These are phyloP conservation scores for Mallateleia sp. DNA, from an alignment of 2,888 invertebrate genomes.

Conservation along the genomic window DNA sequence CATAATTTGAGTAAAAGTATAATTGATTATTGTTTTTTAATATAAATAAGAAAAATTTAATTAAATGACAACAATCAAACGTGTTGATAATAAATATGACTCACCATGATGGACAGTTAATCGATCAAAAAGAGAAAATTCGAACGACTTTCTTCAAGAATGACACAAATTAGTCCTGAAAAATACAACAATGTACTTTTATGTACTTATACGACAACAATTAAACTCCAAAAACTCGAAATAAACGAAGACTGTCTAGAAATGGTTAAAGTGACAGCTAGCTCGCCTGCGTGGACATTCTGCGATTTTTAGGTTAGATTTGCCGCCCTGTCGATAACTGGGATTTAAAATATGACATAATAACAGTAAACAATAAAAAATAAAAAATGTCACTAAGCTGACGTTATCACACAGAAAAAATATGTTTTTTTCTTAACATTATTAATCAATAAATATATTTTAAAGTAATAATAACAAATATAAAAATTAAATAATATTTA, in stretches of 20 bases:
- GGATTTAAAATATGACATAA: background rate
- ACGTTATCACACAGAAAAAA: background rate
- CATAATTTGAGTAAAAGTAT: too few relatives aligned
- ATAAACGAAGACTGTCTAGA: background rate
- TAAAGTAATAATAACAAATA: too few relatives aligned
- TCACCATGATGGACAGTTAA: conserved; percentile 36
- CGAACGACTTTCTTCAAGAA: background rate
- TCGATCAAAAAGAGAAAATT: background rate
- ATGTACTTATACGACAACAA: background rate
- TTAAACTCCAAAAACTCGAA: background rate
- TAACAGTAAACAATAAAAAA: background rate
- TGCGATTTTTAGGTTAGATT: conserved; percentile 30
- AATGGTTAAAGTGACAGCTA: conserved; percentile 9
- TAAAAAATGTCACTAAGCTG: too few relatives aligned
- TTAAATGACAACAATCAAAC: background rate
- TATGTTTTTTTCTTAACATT: too few relatives aligned
- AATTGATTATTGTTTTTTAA: too few relatives aligned
- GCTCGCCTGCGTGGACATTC: conserved; percentile 8
- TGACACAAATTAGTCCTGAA: background rate
- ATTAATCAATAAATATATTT: too few relatives aligned
- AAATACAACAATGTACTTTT: background rate
- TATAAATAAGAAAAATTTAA: background rate
- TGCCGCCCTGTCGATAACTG: conserved; percentile 27
- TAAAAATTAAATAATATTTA: too few relatives aligned
- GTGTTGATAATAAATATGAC: conserved; percentile 10